Conservation (phyloP, 2,888 invertebrate species). For the Ichneumon xanthorius region DNA sequence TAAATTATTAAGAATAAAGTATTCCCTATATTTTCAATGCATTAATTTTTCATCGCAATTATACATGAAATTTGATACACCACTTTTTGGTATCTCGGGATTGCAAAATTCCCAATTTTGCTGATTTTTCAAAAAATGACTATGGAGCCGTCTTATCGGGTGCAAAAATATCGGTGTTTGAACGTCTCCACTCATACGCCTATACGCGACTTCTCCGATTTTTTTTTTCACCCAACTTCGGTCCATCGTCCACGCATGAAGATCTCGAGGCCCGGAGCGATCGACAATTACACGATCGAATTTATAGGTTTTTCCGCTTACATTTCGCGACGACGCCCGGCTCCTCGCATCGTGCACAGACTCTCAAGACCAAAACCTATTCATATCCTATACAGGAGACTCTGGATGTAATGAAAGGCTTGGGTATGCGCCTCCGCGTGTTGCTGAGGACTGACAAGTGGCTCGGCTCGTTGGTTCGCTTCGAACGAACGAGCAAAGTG, state of each 20-base stretch:
- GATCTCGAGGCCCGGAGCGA: background rate
- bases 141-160: too few species aligned
- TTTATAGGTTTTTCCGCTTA: background rate
- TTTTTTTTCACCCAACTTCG: too few species aligned
- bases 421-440: conserved; percentile 41
- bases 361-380: conserved; percentile 16
- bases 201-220: too few species aligned
- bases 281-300: conserved; percentile 5
- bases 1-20: too few species aligned
- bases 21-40: too few species aligned
- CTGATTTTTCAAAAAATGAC: too few species aligned
- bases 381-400: conserved; percentile 21
- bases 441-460: conserved; percentile 55
- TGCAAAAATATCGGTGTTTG: too few species aligned
- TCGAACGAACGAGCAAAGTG: conserved; percentile 54
- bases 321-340: background rate
- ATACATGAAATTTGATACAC: too few species aligned
- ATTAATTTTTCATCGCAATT: too few species aligned
- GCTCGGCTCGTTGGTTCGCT: conserved; percentile 48
- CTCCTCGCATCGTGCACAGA: conserved; percentile 3
- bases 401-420: conserved; percentile 51
- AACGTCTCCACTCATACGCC: too few species aligned
- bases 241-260: background rate
- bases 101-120: too few species aligned
- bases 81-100: too few species aligned